Base-by-base conservation (phyloP, 2,888 invertebrate species). In the Aplocera efformata region DNA sequence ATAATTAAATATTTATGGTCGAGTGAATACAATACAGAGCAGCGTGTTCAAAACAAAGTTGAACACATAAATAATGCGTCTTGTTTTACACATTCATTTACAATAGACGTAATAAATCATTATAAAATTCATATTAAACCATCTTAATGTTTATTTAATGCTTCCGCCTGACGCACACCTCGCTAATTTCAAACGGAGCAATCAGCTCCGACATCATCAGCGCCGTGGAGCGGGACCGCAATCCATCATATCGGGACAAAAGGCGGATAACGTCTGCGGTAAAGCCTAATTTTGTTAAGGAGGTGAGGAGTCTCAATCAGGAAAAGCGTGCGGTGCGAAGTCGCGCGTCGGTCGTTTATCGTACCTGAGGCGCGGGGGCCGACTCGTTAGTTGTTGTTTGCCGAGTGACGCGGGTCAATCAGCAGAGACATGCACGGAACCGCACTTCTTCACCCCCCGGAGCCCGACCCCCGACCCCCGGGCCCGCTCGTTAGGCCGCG, bases 321-420 rank as follows among this genome's bases (percentile, higher is more conserved):
- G 69, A 37, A 36, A 40, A 71, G 71, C 76, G 77, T 74, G 72
- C 74, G 72, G 75, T 44, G 78, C 71, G 70, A 77, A 79, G 79
- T 76, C 66, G 68, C 67, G 70, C 70, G 66, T 69, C 73, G 74
- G 76, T 70, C 76, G 79, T 77, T 80, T 73, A 63, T 63, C 72
- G 76, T 78, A 84, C 81, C 82, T 81, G 83, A 80, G 82, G 85
- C 77, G 82, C 77, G 80, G 79, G 75, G 80, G 76, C 73, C 76
- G 76, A 81, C 85, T 88, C 86, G 86, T 88, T 88, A 86, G 85
- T 88, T 86, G 86, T 86, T 88, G 86, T 88, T 88, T 88, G 86
- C 84, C 77, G 78, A 88, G 88, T 86, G 85, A 85, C 86, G 85
- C 86, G 85, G 88, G 88, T 88, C 88, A 88, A 88, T 88, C 88